phyloP scores from a whole-genome alignment of 2,888 invertebrate species.

The Nemotelus nigrinus region DNA sequence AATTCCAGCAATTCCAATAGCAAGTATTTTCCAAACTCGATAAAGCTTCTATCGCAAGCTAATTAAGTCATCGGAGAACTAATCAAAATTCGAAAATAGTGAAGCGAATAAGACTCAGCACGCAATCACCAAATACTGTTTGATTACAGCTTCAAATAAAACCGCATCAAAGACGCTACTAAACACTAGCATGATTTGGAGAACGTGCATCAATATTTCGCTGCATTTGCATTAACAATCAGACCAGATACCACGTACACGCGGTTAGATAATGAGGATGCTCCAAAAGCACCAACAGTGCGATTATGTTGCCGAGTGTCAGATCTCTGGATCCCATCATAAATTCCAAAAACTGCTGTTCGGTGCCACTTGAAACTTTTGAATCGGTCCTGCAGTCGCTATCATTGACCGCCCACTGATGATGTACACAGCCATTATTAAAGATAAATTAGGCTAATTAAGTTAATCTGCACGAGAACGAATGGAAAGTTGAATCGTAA shows the following conservation, averaged over 20 bases:
- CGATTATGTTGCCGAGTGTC: slow-evolving; percentile 18
- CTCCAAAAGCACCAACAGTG: slow-evolving; percentile 1
- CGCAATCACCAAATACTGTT: too few species aligned
- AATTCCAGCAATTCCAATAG: too few species aligned
- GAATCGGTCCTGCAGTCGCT: slow-evolving; percentile 29
- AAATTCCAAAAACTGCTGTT: slow-evolving; percentile 27
- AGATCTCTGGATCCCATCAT: slow-evolving; percentile 13
- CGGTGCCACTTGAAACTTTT: slow-evolving; percentile 12
- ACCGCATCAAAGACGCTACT: too few species aligned
- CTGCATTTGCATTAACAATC: slow-evolving; percentile 13
- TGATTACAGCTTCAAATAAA: too few species aligned
- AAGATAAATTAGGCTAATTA: slow-evolving; percentile 44
- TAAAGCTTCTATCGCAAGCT: too few species aligned
- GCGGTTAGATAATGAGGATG: slow-evolving; percentile 14
- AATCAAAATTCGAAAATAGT: too few species aligned
- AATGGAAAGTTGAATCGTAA: slow-evolving; percentile 8
- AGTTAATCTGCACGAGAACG: slow-evolving; percentile 34
- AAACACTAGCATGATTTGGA: too few species aligned
- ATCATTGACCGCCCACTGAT: slow-evolving; percentile 40
- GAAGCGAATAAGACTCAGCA: too few species aligned
- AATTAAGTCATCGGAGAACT: too few species aligned
- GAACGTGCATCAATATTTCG: neutral
- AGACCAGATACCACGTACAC: neutral
- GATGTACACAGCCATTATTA: slow-evolving; percentile 42
- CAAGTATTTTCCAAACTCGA: too few species aligned